Conservation (phyloP, 35 echinoderm and acorn worm species). For the Ptychodera flava region DNA sequence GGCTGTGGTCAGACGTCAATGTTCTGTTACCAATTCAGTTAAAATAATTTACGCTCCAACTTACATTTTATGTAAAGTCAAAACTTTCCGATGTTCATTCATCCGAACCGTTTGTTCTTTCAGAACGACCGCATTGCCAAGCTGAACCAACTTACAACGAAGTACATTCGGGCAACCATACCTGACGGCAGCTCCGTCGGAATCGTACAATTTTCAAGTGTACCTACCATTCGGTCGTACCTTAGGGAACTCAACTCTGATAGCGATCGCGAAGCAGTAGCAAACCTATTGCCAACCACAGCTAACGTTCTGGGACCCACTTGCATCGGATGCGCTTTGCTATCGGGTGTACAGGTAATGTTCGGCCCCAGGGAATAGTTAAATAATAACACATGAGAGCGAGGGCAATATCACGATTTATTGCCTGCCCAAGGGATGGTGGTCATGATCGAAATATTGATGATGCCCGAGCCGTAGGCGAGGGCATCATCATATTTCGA, state of each 20-base stretch:
- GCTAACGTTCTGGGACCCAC: not conserved
- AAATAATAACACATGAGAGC: too few species aligned
- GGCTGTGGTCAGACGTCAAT: not conserved
- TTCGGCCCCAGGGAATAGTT: too few species aligned
- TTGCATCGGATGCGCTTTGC: conserved; percentile 27
- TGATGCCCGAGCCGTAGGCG: too few species aligned
- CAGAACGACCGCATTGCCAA: conserved; percentile 14
- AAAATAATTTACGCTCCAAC: not conserved
- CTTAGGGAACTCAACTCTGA: not conserved
- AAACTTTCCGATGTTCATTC: conserved; percentile 15
- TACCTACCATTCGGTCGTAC: not conserved
- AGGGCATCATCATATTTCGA: too few species aligned
- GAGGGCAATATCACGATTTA: too few species aligned
- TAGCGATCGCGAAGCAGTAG: not conserved
- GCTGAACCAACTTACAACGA: not conserved
- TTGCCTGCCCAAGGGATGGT: too few species aligned
- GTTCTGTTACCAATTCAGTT: not conserved
- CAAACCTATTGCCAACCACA: not conserved
- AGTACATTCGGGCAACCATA: conserved; percentile 11
- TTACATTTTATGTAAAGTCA: not conserved
- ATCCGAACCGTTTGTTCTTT: not conserved
- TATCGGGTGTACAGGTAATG: conserved; percentile 3
- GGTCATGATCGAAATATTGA: too few species aligned
- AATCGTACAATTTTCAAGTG: not conserved
- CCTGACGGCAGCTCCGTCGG: conserved; percentile 7